Conservation (phyloP, 2,888 invertebrate species). For the Cantharis lateralis region DNA sequence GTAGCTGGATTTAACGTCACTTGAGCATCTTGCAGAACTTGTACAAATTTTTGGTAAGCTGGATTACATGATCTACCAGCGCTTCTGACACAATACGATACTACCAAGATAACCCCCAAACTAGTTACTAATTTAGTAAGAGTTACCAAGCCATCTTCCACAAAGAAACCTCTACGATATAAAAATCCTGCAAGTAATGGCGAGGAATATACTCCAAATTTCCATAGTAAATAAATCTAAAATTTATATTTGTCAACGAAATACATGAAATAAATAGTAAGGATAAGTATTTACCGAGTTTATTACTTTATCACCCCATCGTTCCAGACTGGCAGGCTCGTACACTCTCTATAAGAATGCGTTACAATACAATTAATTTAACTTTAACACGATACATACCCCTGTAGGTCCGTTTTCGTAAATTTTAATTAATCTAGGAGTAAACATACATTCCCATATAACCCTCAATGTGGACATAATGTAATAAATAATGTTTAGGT, state of each 20-base stretch:
- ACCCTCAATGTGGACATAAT: constrained; percentile 56
- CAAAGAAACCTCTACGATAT: constrained; percentile 69
- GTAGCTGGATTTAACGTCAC: constrained; percentile 50
- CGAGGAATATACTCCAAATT: constrained; percentile 72
- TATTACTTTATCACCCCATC: constrained; percentile 74
- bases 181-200: constrained; percentile 75
- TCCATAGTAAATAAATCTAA: constrained; percentile 69
- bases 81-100: constrained; percentile 69
- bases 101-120: constrained; percentile 67
- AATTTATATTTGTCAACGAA: constrained; percentile 32
- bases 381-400: constrained; percentile 44
- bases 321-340: constrained; percentile 69
- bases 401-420: constrained; percentile 67
- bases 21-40: constrained; percentile 59
- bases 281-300: constrained; percentile 61
- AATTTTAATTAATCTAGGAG: constrained; percentile 73
- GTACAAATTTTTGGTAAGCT: constrained; percentile 72
- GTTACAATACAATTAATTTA: constrained; percentile 1
- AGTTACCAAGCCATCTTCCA: constrained; percentile 61
- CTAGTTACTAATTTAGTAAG: constrained; percentile 67
- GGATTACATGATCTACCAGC: constrained; percentile 70
- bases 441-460: constrained; percentile 69
- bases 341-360: constrained; percentile 63
- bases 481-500: neutral
- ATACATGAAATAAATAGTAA: neutral